Percentiles rank a stretch among this genome's conserved stretches.
phyloP scores from a whole-genome alignment of 2,888 invertebrate genomes.

The Micoletzkya japonica region DNA sequence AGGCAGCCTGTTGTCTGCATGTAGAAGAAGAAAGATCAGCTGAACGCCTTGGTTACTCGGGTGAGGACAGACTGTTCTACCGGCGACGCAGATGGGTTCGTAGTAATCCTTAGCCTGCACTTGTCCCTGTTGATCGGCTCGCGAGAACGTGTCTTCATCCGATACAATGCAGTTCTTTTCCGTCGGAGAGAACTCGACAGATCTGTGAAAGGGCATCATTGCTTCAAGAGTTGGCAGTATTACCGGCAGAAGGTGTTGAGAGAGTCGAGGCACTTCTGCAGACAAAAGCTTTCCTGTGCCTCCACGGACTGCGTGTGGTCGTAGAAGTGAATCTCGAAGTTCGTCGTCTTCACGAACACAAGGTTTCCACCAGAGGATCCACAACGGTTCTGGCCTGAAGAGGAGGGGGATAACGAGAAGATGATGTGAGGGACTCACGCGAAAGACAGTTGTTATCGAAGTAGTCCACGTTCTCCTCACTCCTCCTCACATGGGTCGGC shows the following conservation, averaged over 20 bases:
- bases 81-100: slow-evolving; percentile 64
- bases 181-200: slow-evolving; percentile 62
- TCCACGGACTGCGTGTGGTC: slow-evolving; percentile 64
- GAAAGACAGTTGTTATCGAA: slow-evolving; percentile 70
- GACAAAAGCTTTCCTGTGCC: slow-evolving; percentile 62
- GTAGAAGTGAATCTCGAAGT: slow-evolving; percentile 64
- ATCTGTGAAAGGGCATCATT: slow-evolving; percentile 34
- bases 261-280: slow-evolving; percentile 64
- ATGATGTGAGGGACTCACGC: slow-evolving; percentile 65
- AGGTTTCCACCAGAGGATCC: slow-evolving; percentile 64
- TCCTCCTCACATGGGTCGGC: slow-evolving; percentile 67
- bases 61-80: slow-evolving; percentile 32
- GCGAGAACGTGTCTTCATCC: slow-evolving; percentile 64
- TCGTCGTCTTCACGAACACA: slow-evolving; percentile 63
- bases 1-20: slow-evolving; percentile 64
- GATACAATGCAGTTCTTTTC: slow-evolving; percentile 64
- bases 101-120: slow-evolving; percentile 63
- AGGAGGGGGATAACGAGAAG: not conserved
- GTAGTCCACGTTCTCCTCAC: slow-evolving; percentile 67
- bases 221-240: not conserved
- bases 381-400: slow-evolving; percentile 62
- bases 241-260: slow-evolving; percentile 63
- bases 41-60: slow-evolving; percentile 32
- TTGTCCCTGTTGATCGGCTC: slow-evolving; percentile 63
- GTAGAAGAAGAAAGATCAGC: slow-evolving; percentile 64